Percentiles rank a stretch among this genome's conserved stretches.
Evolutionary conservation across 2,888 invertebrate genomes (phyloP).

Genomic region (Ceriagrion tenellum): DNA sequence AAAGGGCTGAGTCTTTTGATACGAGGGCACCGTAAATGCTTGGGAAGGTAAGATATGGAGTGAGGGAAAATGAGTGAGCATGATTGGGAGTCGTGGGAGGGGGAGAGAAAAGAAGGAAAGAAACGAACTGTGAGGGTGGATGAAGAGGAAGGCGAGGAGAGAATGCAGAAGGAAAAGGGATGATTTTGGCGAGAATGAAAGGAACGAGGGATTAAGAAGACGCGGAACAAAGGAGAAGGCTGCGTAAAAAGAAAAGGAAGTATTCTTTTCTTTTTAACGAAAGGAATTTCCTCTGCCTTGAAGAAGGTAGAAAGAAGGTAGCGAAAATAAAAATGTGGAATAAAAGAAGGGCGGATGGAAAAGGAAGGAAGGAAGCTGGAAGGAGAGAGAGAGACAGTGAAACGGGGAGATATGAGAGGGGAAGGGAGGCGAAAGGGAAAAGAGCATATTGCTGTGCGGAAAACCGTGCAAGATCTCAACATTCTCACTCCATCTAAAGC

Average conservation of each 20-base stretch:
- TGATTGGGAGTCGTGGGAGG: background rate
- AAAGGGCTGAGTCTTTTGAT: slow-evolving; percentile 20
- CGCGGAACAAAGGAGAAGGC: background rate
- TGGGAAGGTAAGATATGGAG: background rate
- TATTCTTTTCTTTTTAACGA: slow-evolving; percentile 47
- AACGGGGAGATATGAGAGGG: background rate
- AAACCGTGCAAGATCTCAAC: slow-evolving; percentile 47
- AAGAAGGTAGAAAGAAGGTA: background rate
- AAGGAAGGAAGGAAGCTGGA: background rate
- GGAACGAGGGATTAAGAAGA: background rate
- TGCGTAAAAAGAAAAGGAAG: slow-evolving; percentile 41
- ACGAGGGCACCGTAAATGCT: slow-evolving; percentile 23
- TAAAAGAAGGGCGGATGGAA: background rate
- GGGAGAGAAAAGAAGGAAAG: background rate
- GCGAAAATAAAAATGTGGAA: background rate
- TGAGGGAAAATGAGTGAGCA: background rate
- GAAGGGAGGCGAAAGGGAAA: background rate
- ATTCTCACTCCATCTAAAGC: slow-evolving; percentile 25
- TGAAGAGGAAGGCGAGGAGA: background rate
- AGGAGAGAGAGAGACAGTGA: background rate
- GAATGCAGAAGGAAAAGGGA: background rate
- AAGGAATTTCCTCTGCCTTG: slow-evolving; percentile 44
- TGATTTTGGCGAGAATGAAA: background rate
- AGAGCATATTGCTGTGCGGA: slow-evolving; percentile 54
- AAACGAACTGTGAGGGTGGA: background rate